Conservation (phyloP, 2,113 vertebrate species). For the Rhynchopsitta pachyrhyncha region DNA sequence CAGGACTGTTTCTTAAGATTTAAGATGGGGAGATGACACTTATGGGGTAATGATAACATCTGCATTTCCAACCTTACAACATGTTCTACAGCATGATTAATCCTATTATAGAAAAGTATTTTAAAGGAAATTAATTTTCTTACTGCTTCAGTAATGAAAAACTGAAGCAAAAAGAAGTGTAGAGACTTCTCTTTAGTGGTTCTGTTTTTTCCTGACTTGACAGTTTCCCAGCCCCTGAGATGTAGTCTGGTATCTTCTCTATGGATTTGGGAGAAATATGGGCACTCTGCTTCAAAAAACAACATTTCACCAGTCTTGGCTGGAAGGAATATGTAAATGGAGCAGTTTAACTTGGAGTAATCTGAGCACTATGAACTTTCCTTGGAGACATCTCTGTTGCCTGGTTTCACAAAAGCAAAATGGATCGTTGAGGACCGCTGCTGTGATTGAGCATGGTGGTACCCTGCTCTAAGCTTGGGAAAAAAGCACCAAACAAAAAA, state of each 20-base stretch:
- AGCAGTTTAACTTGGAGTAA: background rate
- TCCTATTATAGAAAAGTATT: background rate
- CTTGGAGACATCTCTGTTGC: background rate
- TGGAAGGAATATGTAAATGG: background rate
- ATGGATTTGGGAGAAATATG: background rate
- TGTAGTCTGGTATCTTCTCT: background rate
- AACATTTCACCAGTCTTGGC: background rate
- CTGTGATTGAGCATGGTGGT: background rate
- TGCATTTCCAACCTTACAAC: background rate
- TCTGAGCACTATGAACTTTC: background rate
- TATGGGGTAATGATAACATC: background rate
- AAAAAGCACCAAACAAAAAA: accelerated
- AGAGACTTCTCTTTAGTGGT: background rate
- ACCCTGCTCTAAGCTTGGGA: background rate
- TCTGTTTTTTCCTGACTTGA: background rate
- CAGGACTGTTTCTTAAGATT: background rate
- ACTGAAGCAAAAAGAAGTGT: background rate
- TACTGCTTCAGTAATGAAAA: background rate
- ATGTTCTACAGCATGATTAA: background rate
- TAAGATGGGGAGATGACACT: background rate
- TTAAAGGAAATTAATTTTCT: background rate
- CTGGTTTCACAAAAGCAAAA: background rate
- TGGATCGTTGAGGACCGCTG: accelerated
- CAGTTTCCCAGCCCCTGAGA: background rate
- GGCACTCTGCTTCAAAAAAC: background rate